A percentile compares a stretch with the other conserved stretches of the same genome.
Evolutionary conservation across 2,888 invertebrate species (phyloP).

Genomic region (Drosophila bunnanda): DNA sequence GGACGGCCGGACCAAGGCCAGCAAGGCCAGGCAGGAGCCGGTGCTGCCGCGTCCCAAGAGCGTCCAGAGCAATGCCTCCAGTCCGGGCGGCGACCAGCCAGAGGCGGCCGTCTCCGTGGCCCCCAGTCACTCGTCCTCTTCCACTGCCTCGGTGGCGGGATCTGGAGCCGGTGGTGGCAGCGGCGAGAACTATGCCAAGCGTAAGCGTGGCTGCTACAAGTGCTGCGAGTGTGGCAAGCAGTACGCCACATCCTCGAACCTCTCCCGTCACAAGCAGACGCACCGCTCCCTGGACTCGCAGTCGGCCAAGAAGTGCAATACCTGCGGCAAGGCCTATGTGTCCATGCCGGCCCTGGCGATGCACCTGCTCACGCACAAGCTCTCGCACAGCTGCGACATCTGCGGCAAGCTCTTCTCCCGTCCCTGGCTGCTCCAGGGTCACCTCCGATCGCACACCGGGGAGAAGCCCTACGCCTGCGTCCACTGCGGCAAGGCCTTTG

Average conservation of each 20-base stretch:
- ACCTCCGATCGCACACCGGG: conserved; percentile 95
- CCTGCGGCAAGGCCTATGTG: conserved; percentile 98
- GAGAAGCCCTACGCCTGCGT: conserved; percentile 98
- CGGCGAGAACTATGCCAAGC: conserved; percentile 77
- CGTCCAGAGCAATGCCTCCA: conserved; percentile 54
- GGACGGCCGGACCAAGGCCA: conserved; percentile 83
- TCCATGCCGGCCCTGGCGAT: conserved; percentile 99
- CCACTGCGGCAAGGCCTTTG: conserved; percentile 97
- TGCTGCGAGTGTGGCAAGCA: conserved; percentile 95
- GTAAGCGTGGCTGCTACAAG: conserved; percentile 86
- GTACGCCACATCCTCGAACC: conserved; percentile 95
- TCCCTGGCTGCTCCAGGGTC: conserved; percentile 96
- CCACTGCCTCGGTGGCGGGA: conserved; percentile 9
- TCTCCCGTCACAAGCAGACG: conserved; percentile 95
- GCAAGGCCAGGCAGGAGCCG: conserved; percentile 71
- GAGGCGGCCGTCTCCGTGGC: conserved; percentile 5
- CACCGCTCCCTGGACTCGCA: conserved; percentile 97
- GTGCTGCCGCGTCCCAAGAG: conserved; percentile 46
- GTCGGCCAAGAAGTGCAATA: conserved; percentile 96
- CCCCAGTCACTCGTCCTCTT: conserved; percentile 11
- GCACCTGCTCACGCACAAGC: conserved; percentile 96
- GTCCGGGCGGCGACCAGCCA: conserved; percentile 11
- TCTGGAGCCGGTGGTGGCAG: conserved; percentile 22
- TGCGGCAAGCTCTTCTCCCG: conserved; percentile 98
- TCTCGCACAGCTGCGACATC: conserved; percentile 95